Base-by-base conservation (phyloP, 2,888 invertebrate species). In the Cyclophora punctaria region DNA sequence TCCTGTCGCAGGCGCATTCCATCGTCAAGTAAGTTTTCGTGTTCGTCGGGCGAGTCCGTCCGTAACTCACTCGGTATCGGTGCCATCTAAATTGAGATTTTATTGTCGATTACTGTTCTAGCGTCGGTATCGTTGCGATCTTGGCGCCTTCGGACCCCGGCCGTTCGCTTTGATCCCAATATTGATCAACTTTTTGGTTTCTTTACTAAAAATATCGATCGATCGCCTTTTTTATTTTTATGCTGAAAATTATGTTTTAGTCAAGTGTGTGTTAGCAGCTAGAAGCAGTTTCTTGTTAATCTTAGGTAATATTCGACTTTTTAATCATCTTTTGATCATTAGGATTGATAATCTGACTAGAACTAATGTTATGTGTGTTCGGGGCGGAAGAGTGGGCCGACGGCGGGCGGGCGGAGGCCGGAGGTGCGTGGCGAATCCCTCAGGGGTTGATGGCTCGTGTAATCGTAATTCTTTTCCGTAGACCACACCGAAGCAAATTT, bases 71-170 rank as follows among this genome's bases (percentile, higher is more conserved):
- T 55, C 73, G 75, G 71, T 88, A 88, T 88, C 88, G 83, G 75
- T 80, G 77, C 87, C 83, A 88, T 88, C 88, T 88, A 85, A 86
- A 87, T 85, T 85, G 87, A 88, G 87, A 88, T 87, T 87, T 88
- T 87, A 88, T 87, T 86, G 87, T 80, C 86, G 87, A 88, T 88
- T 88, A 85, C 84, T 86, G 87, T 85, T 84, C 87, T 86, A 84
- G 84, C 67, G 78, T 71, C 76, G 77, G 73, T 88, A 88, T 88
- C 87, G 84, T 86, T 78, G 87, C 87, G 86, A 88, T 88, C 87
- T 87, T 84, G 86, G 85, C 87, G 85, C 85, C 84, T 75, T 75
- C 66, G 66, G 68, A 60, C 67, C 71, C 67, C 69, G 60, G 60
- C 66, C 59, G 52, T 53, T 51, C 64, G 60, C 74, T 79, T 81